A percentile compares a stretch with the other conserved stretches of the same genome.
Evolutionary conservation across 2,113 vertebrate species (phyloP).

Genomic region (Odontophorus gujanensis): DNA sequence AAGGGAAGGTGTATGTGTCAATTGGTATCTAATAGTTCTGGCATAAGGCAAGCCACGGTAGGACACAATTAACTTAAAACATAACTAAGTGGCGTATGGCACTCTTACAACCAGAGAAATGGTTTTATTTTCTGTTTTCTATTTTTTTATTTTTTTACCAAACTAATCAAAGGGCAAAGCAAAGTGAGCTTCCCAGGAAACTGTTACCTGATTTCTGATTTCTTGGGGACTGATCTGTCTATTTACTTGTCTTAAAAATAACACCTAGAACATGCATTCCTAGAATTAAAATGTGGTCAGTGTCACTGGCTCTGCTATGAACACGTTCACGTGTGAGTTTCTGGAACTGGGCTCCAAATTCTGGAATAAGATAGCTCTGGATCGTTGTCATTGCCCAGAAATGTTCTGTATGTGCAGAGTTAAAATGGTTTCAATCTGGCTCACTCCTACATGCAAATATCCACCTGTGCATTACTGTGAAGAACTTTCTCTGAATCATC

Average conservation of each 20-base stretch:
- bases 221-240: background rate
- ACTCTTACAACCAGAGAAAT: background rate
- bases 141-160: background rate
- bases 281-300: background rate
- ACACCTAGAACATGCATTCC: background rate
- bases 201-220: background rate
- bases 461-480: slow-evolving; percentile 39
- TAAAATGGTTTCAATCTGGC: background rate
- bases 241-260: background rate
- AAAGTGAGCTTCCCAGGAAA: background rate
- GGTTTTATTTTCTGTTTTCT: background rate
- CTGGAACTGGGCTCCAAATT: background rate
- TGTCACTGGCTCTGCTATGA: background rate
- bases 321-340: background rate
- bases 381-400: background rate
- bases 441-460: slow-evolving; percentile 53
- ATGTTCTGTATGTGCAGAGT: background rate
- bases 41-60: background rate
- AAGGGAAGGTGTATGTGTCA: background rate
- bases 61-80: background rate
- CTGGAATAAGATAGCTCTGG: background rate
- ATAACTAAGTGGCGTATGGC: background rate
- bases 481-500: slow-evolving; percentile 43
- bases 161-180: background rate
- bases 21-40: background rate